A percentile compares a stretch with the other conserved stretches of the same genome.
phyloP scores from a whole-genome alignment of 2,113 vertebrate genomes.

The Nycticryphes semicollaris region DNA sequence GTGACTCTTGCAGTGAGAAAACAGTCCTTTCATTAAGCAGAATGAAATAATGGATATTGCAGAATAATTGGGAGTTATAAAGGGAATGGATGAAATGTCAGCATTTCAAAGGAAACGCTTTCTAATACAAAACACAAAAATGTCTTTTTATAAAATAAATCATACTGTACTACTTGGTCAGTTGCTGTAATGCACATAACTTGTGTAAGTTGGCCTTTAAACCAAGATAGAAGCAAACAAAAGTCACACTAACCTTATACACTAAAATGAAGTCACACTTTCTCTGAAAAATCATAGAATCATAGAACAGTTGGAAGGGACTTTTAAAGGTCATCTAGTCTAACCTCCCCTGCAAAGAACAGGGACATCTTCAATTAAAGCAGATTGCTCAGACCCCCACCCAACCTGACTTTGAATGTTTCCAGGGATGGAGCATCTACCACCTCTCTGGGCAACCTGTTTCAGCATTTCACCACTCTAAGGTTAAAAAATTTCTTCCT shows the following conservation, averaged over 20 bases:
- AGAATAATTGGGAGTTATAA: background rate
- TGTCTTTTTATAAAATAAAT: background rate
- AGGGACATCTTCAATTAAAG: background rate
- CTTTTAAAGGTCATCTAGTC: background rate
- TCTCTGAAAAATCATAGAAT: background rate
- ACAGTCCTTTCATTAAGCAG: background rate
- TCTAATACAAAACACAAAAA: background rate
- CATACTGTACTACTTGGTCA: background rate
- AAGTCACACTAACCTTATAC: background rate
- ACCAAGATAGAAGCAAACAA: background rate
- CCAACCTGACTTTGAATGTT: background rate
- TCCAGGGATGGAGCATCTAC: background rate
- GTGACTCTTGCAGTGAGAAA: background rate
- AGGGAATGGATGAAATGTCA: background rate
- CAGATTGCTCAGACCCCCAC: background rate
- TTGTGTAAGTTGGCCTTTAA: background rate
- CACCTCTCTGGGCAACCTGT: background rate
- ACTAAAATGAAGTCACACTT: background rate
- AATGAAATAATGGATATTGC: background rate
- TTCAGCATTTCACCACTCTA: background rate
- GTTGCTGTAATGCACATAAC: background rate
- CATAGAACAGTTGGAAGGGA: background rate
- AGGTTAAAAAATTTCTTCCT: background rate
- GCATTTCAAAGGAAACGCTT: constrained; percentile 2
- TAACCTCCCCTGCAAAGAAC: background rate